Evolutionary conservation across 1,140 invertebrate genomes (phyloP).

Genomic region (Nomia melanderi): DNA sequence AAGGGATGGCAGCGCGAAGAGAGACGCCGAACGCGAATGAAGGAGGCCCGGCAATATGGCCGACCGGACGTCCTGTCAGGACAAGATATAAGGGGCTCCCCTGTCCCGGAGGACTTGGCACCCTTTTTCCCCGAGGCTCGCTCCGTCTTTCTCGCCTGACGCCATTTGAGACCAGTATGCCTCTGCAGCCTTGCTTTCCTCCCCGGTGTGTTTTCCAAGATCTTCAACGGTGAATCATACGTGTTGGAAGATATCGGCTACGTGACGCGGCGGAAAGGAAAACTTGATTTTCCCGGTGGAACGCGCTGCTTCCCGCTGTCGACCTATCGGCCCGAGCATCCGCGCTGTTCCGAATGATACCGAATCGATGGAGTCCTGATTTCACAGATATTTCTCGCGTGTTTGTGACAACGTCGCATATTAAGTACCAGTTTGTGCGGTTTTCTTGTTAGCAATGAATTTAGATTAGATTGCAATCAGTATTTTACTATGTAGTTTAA

Average conservation of each 20-base stretch:
- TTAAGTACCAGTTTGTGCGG: no score
- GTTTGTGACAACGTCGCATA: no score
- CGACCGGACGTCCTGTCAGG: conserved; percentile 52
- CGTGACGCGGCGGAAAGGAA: conserved; percentile 23
- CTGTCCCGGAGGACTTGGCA: conserved; percentile 48
- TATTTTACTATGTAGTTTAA: no score
- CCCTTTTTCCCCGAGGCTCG: conserved; percentile 27
- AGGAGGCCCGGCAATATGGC: conserved; percentile 49
- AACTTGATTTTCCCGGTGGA: conserved; percentile 53
- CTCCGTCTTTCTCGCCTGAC: not conserved
- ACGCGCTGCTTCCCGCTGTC: not conserved
- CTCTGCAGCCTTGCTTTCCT: not conserved
- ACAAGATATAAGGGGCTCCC: conserved; percentile 57
- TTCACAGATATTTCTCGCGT: no score
- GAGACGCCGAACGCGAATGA: not conserved
- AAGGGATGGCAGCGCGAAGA: not conserved
- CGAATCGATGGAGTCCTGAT: conserved; percentile 12
- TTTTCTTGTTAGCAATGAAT: no score
- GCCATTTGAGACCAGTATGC: not conserved
- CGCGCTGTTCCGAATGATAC: conserved; percentile 26
- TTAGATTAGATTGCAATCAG: no score
- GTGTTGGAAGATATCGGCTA: conserved; percentile 37
- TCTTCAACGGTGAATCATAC: conserved; percentile 39
- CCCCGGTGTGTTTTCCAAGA: conserved; percentile 34
- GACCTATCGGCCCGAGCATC: conserved; percentile 24